Evolutionary conservation across 2,113 vertebrate species (phyloP).

Genomic region (Chloebia gouldiae): DNA sequence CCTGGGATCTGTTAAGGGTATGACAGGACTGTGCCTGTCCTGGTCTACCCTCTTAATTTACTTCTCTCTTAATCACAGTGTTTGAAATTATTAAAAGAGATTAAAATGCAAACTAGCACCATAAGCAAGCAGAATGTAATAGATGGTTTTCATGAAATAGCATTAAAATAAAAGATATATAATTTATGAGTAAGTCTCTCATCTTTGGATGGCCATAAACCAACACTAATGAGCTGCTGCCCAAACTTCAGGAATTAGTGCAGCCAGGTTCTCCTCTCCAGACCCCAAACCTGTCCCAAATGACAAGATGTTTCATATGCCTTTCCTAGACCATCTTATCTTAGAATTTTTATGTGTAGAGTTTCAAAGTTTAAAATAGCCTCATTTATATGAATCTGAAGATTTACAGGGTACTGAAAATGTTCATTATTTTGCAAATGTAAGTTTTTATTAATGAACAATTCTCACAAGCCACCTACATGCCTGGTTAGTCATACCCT

Average conservation of each 20-base stretch:
- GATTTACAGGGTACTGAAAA: neutral
- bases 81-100: neutral
- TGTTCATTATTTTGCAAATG: neutral
- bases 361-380: neutral
- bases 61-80: neutral
- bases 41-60: neutral
- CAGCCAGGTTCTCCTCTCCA: neutral
- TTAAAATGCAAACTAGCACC: neutral
- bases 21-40: neutral
- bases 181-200: neutral
- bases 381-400: neutral
- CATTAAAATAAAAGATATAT: conserved; percentile 4
- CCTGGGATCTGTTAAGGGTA: neutral
- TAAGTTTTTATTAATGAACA: neutral
- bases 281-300: neutral
- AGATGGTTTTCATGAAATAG: neutral
- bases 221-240: neutral
- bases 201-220: neutral
- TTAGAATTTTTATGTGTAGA: neutral
- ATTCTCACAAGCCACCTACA: neutral
- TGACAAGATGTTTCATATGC: neutral
- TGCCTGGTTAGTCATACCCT: neutral
- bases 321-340: neutral
- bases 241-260: neutral
- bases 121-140: neutral